phyloP scores from a whole-genome alignment of 2,888 invertebrate species.

The Byasa hedistus region DNA sequence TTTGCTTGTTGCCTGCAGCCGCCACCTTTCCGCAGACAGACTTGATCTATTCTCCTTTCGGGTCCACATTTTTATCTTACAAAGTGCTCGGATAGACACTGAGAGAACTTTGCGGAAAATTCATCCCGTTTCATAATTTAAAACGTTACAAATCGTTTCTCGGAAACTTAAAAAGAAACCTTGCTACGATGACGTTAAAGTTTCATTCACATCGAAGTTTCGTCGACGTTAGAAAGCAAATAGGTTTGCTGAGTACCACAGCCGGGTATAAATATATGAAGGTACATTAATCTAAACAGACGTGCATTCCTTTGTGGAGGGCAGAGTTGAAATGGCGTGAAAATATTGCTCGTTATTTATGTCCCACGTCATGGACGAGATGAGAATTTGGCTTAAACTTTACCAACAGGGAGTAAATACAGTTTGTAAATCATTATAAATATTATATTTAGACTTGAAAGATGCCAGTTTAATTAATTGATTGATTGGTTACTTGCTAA shows the following conservation, averaged over 20 bases:
- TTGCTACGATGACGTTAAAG: background rate
- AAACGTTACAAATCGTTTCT: constrained; percentile 40
- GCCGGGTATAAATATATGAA: constrained; percentile 74
- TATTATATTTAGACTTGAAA: background rate
- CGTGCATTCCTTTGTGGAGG: constrained; percentile 72
- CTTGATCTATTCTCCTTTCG: constrained; percentile 71
- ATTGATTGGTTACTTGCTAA: too few species aligned
- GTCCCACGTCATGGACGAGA: constrained; percentile 52
- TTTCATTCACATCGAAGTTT: constrained; percentile 37
- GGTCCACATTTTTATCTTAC: constrained; percentile 77
- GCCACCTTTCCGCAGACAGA: constrained; percentile 58
- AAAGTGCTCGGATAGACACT: constrained; percentile 78
- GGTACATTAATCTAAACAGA: constrained; percentile 77
- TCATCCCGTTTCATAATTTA: constrained; percentile 49
- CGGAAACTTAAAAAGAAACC: constrained; percentile 30
- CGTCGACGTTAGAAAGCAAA: constrained; percentile 44
- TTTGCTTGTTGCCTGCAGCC: constrained; percentile 56
- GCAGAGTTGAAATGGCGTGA: constrained; percentile 76
- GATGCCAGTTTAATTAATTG: too few species aligned
- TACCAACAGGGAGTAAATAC: constrained; percentile 33
- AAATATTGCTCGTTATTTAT: constrained; percentile 77
- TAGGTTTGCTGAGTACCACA: constrained; percentile 56
- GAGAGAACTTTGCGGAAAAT: constrained; percentile 74
- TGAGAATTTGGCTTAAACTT: constrained; percentile 52
- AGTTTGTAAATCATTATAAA: constrained; percentile 30